Evolutionary conservation across 2,113 vertebrate species (phyloP), one percentile per base, ranked within the genome.

Genomic region (Ictalurus furcatus): DNA sequence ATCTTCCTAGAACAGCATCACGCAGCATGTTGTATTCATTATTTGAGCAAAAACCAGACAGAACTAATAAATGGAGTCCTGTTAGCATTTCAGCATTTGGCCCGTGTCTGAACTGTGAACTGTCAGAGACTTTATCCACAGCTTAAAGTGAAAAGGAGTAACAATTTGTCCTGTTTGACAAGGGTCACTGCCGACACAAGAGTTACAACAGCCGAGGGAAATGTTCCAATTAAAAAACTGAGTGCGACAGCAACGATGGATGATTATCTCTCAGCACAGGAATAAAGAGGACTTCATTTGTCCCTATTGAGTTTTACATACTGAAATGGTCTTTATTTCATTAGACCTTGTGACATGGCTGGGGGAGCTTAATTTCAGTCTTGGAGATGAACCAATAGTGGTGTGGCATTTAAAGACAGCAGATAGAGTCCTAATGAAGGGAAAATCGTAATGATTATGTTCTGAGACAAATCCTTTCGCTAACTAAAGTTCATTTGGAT

Each of bases 401-500:
- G 81, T 78, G 14, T 86, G 86, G 79, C 86, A 90, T 87, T 90
- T 90, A 81, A 88, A 56, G 65, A 76, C 44, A 52, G 37, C 34
- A 85, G 67, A 80, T 79, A 84, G 69, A 44, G 59, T 59, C 56
- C 44, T 82, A 85, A 85, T 87, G 88, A 87, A 58, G 67, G 48
- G 79, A 67, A 80, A 88, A 84, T 86, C 28, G 88, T 86, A 65
- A 88, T 1, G 40, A 52, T 28, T 56, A 71, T 5, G 1, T 76
- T 69, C 14, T 52, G 84, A 63, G 71, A 92, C 69, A 67, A 74
- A 80, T 89, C 37, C 63, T 85, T 61, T 84, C 28, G 21, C 79
- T 88, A 90, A 89, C 84, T 88, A 88, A 89, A 89, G 89, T 88
- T 89, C 88, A 88, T 78, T 85, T 84, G 85, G 59, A 85, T 69